These are phyloP conservation scores for Crypturellus tataupa DNA, from an alignment of 2,797 vertebrate genomes.

Conservation along the genomic window DNA sequence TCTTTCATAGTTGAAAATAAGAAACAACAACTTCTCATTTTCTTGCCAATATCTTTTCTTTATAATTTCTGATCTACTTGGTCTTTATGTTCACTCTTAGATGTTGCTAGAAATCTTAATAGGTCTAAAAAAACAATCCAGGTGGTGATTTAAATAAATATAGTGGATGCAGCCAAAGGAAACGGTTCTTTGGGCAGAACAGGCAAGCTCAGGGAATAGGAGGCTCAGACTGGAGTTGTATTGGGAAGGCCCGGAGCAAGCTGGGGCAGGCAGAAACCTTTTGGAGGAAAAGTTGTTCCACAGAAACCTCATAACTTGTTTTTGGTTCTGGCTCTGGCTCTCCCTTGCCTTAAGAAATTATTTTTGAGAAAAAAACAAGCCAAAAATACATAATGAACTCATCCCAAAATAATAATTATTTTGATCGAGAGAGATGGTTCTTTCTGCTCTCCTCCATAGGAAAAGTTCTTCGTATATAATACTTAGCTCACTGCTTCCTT, in stretches of 20 bases:
- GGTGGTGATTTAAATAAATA: constrained; percentile 23
- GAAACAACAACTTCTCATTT: background rate
- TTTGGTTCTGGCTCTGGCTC: background rate
- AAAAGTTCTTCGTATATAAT: background rate
- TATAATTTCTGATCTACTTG: background rate
- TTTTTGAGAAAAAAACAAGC: background rate
- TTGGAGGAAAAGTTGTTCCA: constrained; percentile 1
- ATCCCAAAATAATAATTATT: background rate
- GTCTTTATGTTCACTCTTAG: background rate
- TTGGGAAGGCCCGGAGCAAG: background rate
- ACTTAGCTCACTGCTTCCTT: background rate
- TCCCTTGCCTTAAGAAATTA: background rate
- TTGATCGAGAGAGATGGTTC: background rate
- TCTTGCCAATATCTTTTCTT: background rate
- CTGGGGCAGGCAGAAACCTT: background rate
- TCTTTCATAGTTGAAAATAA: constrained; percentile 3
- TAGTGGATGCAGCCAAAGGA: background rate
- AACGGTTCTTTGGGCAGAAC: background rate
- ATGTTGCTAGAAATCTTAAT: constrained; percentile 42
- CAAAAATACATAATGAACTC: constrained; percentile 15
- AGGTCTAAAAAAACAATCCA: constrained; percentile 7
- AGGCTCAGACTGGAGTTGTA: background rate
- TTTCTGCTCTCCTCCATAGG: background rate
- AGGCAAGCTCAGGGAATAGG: background rate
- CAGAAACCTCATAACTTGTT: background rate